A percentile compares a stretch with the other conserved stretches of the same genome.
Conservation (phyloP, 2,113 vertebrate genomes). For the Salvelinus fontinalis region DNA sequence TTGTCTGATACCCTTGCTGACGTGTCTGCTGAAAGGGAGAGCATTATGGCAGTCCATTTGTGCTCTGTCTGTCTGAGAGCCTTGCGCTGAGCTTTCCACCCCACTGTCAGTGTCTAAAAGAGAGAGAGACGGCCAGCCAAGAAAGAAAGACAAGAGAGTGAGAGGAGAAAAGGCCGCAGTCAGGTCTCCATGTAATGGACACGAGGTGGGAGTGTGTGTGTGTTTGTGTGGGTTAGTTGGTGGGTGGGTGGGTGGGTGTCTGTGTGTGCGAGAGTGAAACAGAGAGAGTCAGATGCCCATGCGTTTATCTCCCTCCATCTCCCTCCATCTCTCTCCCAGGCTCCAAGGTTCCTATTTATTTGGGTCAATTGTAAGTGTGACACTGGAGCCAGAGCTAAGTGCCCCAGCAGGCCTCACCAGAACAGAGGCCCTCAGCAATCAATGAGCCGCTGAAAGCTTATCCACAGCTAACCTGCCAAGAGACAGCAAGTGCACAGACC, state of each 20-base stretch:
- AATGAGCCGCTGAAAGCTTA: conserved; percentile 54
- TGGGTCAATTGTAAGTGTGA: conserved; percentile 19
- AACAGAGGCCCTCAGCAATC: conserved; percentile 42
- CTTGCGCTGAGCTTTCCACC: background rate
- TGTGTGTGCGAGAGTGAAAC: background rate
- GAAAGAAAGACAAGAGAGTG: background rate
- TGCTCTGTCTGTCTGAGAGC: background rate
- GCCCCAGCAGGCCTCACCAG: conserved; percentile 29
- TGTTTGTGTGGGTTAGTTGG: too few species aligned
- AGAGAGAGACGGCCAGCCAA: background rate
- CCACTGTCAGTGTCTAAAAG: background rate
- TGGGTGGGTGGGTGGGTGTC: background rate
- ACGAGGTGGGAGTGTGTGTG: conserved; percentile 7
- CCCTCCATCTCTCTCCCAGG: conserved; percentile 13
- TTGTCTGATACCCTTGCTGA: background rate
- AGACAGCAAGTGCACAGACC: conserved; percentile 16
- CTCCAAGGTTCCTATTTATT: conserved; percentile 27
- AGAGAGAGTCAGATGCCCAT: background rate
- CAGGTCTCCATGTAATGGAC: conserved; percentile 20
- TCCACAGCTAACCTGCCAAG: conserved; percentile 35
- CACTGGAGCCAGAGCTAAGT: conserved; percentile 54
- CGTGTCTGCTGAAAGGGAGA: background rate
- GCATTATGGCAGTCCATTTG: background rate
- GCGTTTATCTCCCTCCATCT: conserved; percentile 18
- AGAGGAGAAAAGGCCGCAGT: background rate